Percentiles rank a stretch among this genome's conserved stretches.
phyloP scores from a whole-genome alignment of 2,888 invertebrate genomes.

The Macrosoma leucophasiata region DNA sequence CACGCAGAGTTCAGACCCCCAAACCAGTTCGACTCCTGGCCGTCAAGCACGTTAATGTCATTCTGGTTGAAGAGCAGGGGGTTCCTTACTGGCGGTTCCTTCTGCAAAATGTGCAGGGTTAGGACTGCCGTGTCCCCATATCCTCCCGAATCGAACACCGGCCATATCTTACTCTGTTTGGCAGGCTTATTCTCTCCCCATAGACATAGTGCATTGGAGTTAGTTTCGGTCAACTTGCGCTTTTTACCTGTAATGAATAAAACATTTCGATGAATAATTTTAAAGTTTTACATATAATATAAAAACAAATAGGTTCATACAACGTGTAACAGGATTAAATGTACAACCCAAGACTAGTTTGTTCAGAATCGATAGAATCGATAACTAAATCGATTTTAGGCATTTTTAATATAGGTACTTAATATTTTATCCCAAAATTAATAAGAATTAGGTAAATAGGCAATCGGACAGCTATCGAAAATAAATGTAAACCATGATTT shows the following conservation, averaged over 20 bases:
- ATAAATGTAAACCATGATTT: too few species aligned
- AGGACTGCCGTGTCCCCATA: constrained; percentile 45
- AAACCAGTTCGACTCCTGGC: constrained; percentile 45
- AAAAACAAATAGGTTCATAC: background rate
- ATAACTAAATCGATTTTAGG: too few species aligned
- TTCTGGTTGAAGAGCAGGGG: constrained; percentile 43
- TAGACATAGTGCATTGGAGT: constrained; percentile 45
- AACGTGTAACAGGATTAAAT: too few species aligned
- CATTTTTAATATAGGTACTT: too few species aligned
- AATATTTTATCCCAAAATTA: too few species aligned
- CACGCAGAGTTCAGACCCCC: constrained; percentile 51
- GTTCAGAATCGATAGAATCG: too few species aligned
- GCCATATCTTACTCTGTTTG: constrained; percentile 65
- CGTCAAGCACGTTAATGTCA: constrained; percentile 29
- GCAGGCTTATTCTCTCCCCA: constrained; percentile 54
- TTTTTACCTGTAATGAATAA: constrained; percentile 57
- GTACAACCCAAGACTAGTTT: too few species aligned
- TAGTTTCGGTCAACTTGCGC: constrained; percentile 50
- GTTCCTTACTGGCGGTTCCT: constrained; percentile 38
- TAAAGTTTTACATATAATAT: constrained; percentile 1
- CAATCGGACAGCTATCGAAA: too few species aligned
- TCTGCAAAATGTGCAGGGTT: constrained; percentile 44
- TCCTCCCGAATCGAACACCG: constrained; percentile 71
- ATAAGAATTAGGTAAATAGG: too few species aligned
- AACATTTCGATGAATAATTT: too few species aligned